A percentile compares a stretch with the other conserved stretches of the same genome.
Evolutionary conservation across 1,140 invertebrate genomes (phyloP).

Genomic region (Bombus confusus): DNA sequence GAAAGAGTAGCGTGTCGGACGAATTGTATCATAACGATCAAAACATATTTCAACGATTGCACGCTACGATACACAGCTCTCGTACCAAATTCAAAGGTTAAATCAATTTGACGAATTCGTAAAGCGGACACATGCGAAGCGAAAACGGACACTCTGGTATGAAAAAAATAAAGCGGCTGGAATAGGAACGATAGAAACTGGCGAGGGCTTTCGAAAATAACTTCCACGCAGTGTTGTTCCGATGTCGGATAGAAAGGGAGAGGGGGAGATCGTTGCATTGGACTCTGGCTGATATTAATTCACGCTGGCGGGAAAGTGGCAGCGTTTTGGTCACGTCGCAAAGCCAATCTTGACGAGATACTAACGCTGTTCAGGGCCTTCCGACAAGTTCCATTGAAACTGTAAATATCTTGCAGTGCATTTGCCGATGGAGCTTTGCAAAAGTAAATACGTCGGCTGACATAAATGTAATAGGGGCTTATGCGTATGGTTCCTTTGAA

Average conservation of each 20-base stretch:
- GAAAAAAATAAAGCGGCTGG: too few species aligned
- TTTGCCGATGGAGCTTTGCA: constrained; percentile 16
- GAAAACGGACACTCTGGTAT: neutral
- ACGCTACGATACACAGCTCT: neutral
- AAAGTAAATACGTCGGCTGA: constrained; percentile 36
- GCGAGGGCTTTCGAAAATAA: neutral
- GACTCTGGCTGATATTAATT: neutral
- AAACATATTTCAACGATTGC: neutral
- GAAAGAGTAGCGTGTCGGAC: neutral
- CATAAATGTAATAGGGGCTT: constrained; percentile 44
- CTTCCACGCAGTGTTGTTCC: neutral
- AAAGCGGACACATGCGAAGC: neutral
- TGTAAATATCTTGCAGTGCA: constrained; percentile 22
- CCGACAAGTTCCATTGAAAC: constrained; percentile 28
- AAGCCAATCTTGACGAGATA: neutral
- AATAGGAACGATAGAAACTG: too few species aligned
- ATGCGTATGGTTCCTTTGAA: constrained; percentile 54
- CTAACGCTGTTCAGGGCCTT: neutral
- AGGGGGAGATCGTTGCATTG: neutral
- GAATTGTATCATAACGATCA: neutral
- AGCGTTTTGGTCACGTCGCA: neutral
- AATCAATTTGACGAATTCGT: neutral
- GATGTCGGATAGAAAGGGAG: neutral
- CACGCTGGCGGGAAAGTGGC: neutral
- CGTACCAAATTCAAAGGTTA: neutral